Base-by-base conservation (phyloP, 1,140 invertebrate species). In the Elysia chlorotica region DNA sequence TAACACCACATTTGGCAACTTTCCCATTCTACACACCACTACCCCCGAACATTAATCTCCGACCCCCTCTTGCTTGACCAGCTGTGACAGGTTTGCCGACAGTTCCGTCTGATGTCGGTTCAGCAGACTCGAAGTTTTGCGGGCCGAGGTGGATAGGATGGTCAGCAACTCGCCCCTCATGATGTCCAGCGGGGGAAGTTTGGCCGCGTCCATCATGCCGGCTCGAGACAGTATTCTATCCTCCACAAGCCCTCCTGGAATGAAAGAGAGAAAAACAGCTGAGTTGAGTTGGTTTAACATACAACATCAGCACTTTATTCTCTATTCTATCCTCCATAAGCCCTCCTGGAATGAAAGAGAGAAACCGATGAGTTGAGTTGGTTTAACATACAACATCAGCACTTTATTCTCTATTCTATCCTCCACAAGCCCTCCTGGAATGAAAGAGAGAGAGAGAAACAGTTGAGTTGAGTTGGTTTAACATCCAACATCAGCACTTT, bases 161-260 rank as follows among this genome's bases (percentile, higher is more conserved):
- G 53, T 66, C 14, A 74, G 41, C n/a, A 78, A 63, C 28, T 78
- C 65, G 36, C 77, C 77, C 17, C 69, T 38, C 38, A 76, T 41
- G 21, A 66, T 54, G 17, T 76, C 73, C 6, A 78, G 31, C 6
- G 68, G 48, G 0, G 77, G 77, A 17, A 78, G 33, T 37, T 76
- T 78, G 57, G 70, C 41, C 2, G 33, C 37, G 25, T 66, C 61
- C 23, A 73, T 36, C 23, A 78, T 28, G 5, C 28, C 73, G 28
- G 74, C 75, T 56, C 61, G 37, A 21, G 72, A 69, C 73, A 78
- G 25, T 1, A 78, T 67, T 35, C 65, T 41, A 57, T 71, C 62
- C 21, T 78, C 77, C 36, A 78, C 73, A 25, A 74, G 70, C 0
- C 72, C 77, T 61, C 77, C 77, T 78, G 74, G 2, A 38, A 56